A percentile compares a stretch with the other conserved stretches of the same genome.
Evolutionary conservation across 2,888 invertebrate species (phyloP).

Genomic region (Macrosoma leucophasiata): DNA sequence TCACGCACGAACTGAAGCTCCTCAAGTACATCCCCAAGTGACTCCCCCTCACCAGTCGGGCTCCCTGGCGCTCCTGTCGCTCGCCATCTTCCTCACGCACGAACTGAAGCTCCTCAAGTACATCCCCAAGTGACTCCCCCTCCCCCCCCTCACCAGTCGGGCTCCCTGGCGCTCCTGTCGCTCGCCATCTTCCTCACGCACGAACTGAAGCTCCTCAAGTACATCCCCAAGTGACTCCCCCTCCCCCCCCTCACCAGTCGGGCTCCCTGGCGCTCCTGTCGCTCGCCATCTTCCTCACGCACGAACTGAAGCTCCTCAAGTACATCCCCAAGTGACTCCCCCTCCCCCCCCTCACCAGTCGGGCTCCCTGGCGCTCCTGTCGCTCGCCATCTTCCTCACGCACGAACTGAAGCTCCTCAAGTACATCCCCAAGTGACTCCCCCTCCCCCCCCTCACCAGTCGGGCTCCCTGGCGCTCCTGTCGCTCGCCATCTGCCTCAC

Average conservation of each 20-base stretch:
- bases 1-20: slow-evolving; percentile 91
- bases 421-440: slow-evolving; percentile 84
- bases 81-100: slow-evolving; percentile 95
- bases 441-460: slow-evolving; percentile 95
- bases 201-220: slow-evolving; percentile 89
- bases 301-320: slow-evolving; percentile 90
- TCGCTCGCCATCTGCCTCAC: slow-evolving; percentile 94
- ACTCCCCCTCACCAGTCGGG: slow-evolving; percentile 97
- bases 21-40: slow-evolving; percentile 92
- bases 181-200: slow-evolving; percentile 95
- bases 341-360: slow-evolving; percentile 96
- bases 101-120: slow-evolving; percentile 91
- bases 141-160: slow-evolving; percentile 96
- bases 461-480: slow-evolving; percentile 91
- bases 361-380: slow-evolving; percentile 91
- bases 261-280: slow-evolving; percentile 93
- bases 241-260: slow-evolving; percentile 96
- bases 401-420: slow-evolving; percentile 90
- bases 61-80: slow-evolving; percentile 88
- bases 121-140: slow-evolving; percentile 92
- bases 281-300: slow-evolving; percentile 93
- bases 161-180: slow-evolving; percentile 90
- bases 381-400: slow-evolving; percentile 93
- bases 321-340: slow-evolving; percentile 93
- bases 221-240: slow-evolving; percentile 91